Base-by-base conservation (phyloP, 2,797 vertebrate genomes). In the Ptychobarbus kaznakovi region DNA sequence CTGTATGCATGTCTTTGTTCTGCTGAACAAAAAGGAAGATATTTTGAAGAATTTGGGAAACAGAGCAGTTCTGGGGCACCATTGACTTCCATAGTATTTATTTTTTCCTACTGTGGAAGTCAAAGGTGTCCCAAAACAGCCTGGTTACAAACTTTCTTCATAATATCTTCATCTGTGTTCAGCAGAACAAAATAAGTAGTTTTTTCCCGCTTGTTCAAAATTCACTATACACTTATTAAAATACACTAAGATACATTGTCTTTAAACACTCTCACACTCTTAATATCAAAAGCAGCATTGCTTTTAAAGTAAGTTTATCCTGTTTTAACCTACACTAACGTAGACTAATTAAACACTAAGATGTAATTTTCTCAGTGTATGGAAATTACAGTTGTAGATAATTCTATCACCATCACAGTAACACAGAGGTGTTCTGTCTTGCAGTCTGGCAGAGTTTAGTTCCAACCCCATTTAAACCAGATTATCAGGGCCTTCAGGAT, bases 221-320 rank as follows among this genome's bases (percentile, higher is more conserved):
- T n/a, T 11, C 56, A 58, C 22, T 11, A 58, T 58, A n/a, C 56
- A 58, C 10, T 58, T 58, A 3, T 58, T 58, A 58, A n/a, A 58
- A 58, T 58, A 12, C 22, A n/a, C 56, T 11, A 11, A 75, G 46
- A 87, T 81, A 51, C 49, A 79, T 72, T 81, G 32, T 38, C 16
- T 38, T 8, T 35, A 66, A 66, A 35, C 63, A 66, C 15, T 35
- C 4, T 20, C 28, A 42, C 18, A 40, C 10, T 46, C 22, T n/a
- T 70, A n/a, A 70, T 73, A 46, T 28, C 6, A 73, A 10, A 46
- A 1, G 3, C 3, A 4, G 13, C 42, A 73, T 28, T 46, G 42
- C 42, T 66, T 66, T 16, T 66, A 35, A 35, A 35, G 3, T 38
- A 38, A 13, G 13, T 42, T 38, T 40, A 40, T 65, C 6, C 28